Evolutionary conservation across 2,888 invertebrate species (phyloP).

Genomic region (Ernsta delagoae): DNA sequence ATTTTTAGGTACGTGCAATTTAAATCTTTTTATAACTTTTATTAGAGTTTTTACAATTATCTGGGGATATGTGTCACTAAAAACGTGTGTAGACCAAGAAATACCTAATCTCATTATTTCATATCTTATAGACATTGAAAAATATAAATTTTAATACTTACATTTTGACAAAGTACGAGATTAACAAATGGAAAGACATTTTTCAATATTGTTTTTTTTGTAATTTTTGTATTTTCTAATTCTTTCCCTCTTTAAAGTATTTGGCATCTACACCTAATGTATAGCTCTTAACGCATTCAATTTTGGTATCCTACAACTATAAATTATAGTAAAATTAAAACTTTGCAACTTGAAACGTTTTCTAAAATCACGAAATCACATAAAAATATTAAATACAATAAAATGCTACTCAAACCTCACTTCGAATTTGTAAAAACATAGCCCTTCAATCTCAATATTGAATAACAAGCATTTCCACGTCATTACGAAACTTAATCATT

Average conservation of each 20-base stretch:
- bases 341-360: slow-evolving; percentile 6
- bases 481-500: neutral
- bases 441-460: neutral
- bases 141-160: neutral
- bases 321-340: slow-evolving; percentile 16
- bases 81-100: neutral
- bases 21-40: neutral
- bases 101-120: neutral
- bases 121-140: neutral
- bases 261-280: slow-evolving; percentile 25
- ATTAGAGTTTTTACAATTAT: no score
- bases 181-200: neutral
- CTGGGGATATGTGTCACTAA: no score
- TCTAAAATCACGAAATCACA: neutral
- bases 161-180: neutral
- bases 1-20: no score
- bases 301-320: slow-evolving; percentile 13
- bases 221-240: slow-evolving; percentile 25
- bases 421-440: neutral
- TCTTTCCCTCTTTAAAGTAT: slow-evolving; percentile 13
- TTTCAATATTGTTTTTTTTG: neutral
- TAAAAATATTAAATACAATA: neutral
- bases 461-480: neutral
- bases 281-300: slow-evolving; percentile 7
- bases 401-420: neutral